These are phyloP conservation scores for Cyprinodon tularosa DNA, from an alignment of 2,113 vertebrate genomes.

Conservation along the genomic window DNA sequence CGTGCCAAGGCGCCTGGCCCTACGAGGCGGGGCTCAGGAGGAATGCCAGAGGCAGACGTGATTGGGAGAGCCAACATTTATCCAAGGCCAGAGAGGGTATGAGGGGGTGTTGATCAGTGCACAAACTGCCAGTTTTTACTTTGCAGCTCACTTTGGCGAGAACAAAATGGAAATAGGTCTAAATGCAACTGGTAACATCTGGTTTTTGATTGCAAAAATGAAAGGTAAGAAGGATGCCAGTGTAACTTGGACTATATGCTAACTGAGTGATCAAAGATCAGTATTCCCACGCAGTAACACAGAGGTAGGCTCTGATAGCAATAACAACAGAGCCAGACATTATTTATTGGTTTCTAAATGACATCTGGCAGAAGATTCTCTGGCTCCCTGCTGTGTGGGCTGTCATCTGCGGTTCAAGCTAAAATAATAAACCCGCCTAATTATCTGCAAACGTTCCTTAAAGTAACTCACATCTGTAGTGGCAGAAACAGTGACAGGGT, in stretches of 20 bases:
- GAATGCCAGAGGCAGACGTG: constrained; percentile 63
- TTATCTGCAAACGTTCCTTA: not conserved
- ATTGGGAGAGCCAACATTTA: constrained; percentile 44
- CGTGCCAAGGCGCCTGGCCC: constrained; percentile 68
- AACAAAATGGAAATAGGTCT: not conserved
- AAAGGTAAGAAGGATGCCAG: not conserved
- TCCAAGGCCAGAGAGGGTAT: constrained; percentile 22
- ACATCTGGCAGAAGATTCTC: not conserved
- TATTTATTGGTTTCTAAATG: not conserved
- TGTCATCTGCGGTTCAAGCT: too few species aligned
- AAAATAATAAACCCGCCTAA: not conserved
- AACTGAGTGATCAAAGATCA: not conserved
- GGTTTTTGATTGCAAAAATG: not conserved
- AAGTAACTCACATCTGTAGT: not conserved
- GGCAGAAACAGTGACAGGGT: not conserved
- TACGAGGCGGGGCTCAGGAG: constrained; percentile 42
- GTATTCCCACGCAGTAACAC: not conserved
- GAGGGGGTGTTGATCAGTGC: not conserved
- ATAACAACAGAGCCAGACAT: not conserved
- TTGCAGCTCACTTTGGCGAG: not conserved
- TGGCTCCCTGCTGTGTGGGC: not conserved
- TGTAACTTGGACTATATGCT: not conserved
- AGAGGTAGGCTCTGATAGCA: not conserved
- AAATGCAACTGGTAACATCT: constrained; percentile 1
- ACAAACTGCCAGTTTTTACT: constrained; percentile 2